A percentile compares a stretch with the other conserved stretches of the same genome.
Conservation (phyloP, 2,797 vertebrate genomes). For the Sebastes reedi region DNA sequence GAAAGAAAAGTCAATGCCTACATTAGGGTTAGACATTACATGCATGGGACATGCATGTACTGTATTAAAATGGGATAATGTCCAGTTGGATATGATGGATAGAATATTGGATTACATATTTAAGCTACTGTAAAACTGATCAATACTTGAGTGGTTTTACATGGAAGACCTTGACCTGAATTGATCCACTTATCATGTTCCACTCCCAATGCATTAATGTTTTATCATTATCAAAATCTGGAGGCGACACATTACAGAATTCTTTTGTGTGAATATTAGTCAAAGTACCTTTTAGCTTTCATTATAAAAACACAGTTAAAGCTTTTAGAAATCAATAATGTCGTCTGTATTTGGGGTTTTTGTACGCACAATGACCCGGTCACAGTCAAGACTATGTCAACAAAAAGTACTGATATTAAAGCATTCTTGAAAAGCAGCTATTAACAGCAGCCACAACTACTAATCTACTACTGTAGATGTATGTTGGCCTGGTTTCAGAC, state of each 20-base stretch:
- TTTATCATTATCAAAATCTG: conserved; percentile 8
- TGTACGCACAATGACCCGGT: neutral
- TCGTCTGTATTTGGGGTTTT: neutral
- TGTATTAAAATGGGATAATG: conserved; percentile 30
- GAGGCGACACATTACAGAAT: neutral
- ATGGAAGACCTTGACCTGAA: conserved; percentile 47
- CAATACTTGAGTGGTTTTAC: conserved; percentile 52
- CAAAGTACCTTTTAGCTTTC: neutral
- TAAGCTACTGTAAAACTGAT: conserved; percentile 28
- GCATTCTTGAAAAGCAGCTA: neutral
- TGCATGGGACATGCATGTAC: neutral
- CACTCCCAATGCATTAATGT: conserved; percentile 14
- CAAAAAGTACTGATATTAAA: neutral
- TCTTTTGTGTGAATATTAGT: neutral
- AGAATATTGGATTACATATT: conserved; percentile 38
- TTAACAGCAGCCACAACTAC: neutral
- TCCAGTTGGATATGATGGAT: conserved; percentile 17
- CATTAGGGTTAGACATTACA: neutral
- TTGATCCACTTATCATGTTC: conserved; percentile 37
- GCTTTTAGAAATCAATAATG: neutral
- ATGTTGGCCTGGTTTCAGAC: neutral
- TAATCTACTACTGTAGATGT: neutral
- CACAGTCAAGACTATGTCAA: neutral
- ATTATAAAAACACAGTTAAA: neutral
- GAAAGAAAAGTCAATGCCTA: neutral